phyloP scores from a whole-genome alignment of 2,113 vertebrate species.

The Holacanthus passer region DNA sequence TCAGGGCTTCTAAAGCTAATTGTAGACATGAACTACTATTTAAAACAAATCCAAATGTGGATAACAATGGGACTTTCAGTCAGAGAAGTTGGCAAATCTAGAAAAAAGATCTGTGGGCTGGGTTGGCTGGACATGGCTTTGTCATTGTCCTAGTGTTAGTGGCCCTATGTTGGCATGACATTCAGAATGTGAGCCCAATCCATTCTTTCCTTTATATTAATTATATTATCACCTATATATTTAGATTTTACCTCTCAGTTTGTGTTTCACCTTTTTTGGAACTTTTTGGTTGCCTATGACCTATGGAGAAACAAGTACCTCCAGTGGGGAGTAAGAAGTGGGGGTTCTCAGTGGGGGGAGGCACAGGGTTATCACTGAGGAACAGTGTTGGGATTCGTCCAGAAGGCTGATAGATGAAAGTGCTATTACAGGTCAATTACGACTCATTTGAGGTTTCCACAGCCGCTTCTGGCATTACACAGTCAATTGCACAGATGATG shows the following conservation, averaged over 20 bases:
- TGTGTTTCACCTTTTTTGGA: too few species aligned
- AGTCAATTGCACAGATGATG: conserved; percentile 78
- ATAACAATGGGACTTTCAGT: neutral
- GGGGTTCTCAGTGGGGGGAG: neutral
- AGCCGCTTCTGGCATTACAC: conserved; percentile 74
- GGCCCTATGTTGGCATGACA: neutral
- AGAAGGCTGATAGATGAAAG: conserved; percentile 66
- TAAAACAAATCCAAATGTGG: neutral
- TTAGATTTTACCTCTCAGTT: neutral
- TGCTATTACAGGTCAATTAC: conserved; percentile 77
- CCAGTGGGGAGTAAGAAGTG: conserved; percentile 9
- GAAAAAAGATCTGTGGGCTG: neutral
- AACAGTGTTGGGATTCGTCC: conserved; percentile 19
- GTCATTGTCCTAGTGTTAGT: neutral
- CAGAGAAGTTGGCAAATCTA: neutral
- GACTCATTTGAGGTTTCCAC: conserved; percentile 70
- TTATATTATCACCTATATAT: neutral
- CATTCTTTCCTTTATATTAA: neutral
- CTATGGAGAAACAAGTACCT: neutral
- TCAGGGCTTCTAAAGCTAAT: neutral
- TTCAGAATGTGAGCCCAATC: neutral
- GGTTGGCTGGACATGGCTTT: neutral
- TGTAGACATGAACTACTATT: neutral
- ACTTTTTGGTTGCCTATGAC: neutral
- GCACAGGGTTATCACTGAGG: neutral